Percentiles rank a stretch among this genome's conserved stretches.
These are phyloP conservation scores for Cydia strobilella DNA, from an alignment of 1,140 invertebrate genomes.

Conservation along the genomic window DNA sequence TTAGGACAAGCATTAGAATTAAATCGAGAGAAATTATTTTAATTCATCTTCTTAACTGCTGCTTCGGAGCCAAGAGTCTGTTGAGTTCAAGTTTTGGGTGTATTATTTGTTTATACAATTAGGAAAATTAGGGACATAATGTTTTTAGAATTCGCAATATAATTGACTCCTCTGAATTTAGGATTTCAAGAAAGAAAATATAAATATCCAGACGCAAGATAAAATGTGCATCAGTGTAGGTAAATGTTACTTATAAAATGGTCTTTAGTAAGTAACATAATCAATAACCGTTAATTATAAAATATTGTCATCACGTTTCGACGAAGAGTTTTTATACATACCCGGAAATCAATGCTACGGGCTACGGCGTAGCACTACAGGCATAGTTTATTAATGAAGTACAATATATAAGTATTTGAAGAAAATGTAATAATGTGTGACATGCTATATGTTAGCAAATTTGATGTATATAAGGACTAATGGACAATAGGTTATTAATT, in stretches of 20 bases:
- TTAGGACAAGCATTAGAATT: background rate
- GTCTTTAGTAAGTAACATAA: no score
- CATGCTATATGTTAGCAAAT: background rate
- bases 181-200: no score
- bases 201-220: no score
- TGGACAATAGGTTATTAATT: background rate
- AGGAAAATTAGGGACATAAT: no score
- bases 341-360: background rate
- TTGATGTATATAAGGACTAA: background rate
- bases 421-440: background rate
- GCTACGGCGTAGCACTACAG: background rate
- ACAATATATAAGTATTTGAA: background rate
- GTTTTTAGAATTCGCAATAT: no score
- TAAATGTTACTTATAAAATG: no score
- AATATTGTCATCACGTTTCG: background rate
- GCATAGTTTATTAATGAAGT: background rate
- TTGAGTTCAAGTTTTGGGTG: no score
- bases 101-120: no score
- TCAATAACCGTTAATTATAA: no score
- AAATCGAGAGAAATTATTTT: background rate
- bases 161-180: no score
- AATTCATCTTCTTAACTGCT: no score
- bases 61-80: no score
- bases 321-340: background rate
- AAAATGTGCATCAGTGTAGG: background rate